phyloP scores from a whole-genome alignment of 2,797 vertebrate genomes.

The Thalassophryne amazonica region DNA sequence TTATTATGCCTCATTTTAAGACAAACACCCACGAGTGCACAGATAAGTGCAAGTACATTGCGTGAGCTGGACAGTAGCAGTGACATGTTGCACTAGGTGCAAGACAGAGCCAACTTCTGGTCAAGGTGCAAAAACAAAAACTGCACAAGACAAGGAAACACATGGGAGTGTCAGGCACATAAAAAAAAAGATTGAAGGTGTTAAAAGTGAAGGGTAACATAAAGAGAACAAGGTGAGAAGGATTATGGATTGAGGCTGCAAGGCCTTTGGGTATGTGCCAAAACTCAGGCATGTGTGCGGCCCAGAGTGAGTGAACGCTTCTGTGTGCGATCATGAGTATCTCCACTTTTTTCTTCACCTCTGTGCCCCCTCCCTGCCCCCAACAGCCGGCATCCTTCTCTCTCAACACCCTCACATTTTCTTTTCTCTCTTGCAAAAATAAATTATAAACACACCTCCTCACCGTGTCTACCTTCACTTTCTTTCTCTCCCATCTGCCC shows the following conservation, averaged over 20 bases:
- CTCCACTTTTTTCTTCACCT: conserved; percentile 23
- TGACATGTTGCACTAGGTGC: no score
- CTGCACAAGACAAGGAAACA: conserved; percentile 18
- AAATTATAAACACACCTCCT: conserved; percentile 36
- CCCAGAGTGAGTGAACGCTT: conserved; percentile 53
- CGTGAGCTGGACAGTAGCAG: no score
- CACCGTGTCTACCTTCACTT: conserved; percentile 19
- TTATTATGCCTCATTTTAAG: no score
- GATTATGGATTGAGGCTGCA: conserved; percentile 45
- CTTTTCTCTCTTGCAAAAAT: conserved; percentile 18
- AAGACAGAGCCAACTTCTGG: no score
- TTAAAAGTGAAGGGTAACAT: conserved; percentile 46
- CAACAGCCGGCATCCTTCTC: conserved; percentile 8
- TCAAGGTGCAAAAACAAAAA: conserved; percentile 23
- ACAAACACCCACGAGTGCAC: no score
- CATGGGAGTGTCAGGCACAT: conserved; percentile 35
- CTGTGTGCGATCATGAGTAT: conserved; percentile 44
- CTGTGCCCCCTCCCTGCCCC: not conserved
- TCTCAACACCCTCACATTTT: conserved; percentile 30
- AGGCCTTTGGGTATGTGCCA: conserved; percentile 65
- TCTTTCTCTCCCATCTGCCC: conserved; percentile 12
- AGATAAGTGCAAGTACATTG: no score
- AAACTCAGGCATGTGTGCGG: conserved; percentile 55
- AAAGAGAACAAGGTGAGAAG: conserved; percentile 47
- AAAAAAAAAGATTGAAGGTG: conserved; percentile 55